These are phyloP conservation scores for Oncorhynchus clarkii DNA, from an alignment of 2,113 vertebrate species.

Conservation along the genomic window DNA sequence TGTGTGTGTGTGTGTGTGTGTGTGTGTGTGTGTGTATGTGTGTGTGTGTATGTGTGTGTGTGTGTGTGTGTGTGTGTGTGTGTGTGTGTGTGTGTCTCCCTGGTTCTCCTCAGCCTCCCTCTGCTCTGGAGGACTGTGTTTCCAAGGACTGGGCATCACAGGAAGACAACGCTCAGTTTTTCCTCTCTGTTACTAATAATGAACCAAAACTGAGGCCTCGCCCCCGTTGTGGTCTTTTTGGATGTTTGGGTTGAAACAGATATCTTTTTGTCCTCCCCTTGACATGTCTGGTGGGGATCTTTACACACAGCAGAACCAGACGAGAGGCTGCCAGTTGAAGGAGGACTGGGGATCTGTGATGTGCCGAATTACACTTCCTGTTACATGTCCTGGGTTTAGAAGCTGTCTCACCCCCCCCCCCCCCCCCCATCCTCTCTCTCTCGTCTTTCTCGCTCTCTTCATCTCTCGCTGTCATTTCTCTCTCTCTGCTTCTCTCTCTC, in stretches of 20 bases:
- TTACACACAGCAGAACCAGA: not conserved
- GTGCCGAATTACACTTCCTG: no score
- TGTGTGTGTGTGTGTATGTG: not conserved
- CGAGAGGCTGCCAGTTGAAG: not conserved
- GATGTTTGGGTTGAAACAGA: not conserved
- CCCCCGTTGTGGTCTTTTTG: not conserved
- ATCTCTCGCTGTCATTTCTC: not conserved
- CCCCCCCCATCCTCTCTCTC: constrained; percentile 13
- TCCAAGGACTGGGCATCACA: not conserved
- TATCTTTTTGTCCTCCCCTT: not conserved
- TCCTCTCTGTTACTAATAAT: not conserved
- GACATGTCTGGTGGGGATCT: not conserved
- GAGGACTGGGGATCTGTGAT: no score
- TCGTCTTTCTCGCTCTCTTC: not conserved
- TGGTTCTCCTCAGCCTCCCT: no score
- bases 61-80: no score
- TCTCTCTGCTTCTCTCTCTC: constrained; percentile 37
- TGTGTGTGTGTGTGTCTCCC: no score
- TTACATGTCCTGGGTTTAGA: no score
- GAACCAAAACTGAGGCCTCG: not conserved
- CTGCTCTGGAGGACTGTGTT: no score
- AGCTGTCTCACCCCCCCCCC: no score
- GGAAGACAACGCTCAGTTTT: not conserved
- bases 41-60: no score
- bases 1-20: not conserved